Evolutionary conservation across 2,113 vertebrate species (phyloP).

Genomic region (Poeciliopsis turrubarensis): DNA sequence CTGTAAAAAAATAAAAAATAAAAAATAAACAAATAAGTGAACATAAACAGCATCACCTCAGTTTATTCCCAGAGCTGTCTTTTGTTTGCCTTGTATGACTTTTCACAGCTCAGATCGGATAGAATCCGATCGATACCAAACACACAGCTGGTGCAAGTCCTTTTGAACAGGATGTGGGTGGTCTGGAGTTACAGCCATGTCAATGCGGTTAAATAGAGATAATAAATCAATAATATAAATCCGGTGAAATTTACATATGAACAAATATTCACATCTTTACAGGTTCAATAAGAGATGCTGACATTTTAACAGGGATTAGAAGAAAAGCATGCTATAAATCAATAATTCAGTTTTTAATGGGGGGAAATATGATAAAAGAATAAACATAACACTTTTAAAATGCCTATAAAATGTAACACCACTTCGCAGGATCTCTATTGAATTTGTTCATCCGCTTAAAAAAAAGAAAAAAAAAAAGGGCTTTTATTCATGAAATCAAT

Average conservation of each 20-base stretch:
- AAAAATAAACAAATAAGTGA: neutral
- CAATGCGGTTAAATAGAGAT: neutral
- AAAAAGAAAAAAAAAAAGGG: too few relatives aligned
- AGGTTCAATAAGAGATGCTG: neutral
- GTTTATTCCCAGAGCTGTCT: neutral
- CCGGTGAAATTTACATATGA: neutral
- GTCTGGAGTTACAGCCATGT: constrained; percentile 2
- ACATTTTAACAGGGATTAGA: neutral
- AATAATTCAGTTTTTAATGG: neutral
- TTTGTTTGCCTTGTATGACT: neutral
- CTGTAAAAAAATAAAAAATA: too few relatives aligned
- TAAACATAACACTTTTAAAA: neutral
- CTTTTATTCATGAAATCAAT: neutral
- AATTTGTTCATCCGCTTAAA: too few relatives aligned
- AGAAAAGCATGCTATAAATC: neutral
- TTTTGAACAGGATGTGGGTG: neutral
- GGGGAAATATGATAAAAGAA: neutral
- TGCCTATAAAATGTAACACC: too few relatives aligned
- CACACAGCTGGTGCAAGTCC: neutral
- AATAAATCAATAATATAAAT: neutral
- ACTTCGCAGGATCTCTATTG: too few relatives aligned
- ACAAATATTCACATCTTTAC: neutral
- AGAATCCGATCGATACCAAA: neutral
- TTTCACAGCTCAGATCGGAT: neutral
- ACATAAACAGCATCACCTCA: neutral